Evolutionary conservation across 2,797 vertebrate genomes (phyloP), one percentile per base, ranked within the genome.

Genomic region (Phalloptychus januarius): DNA sequence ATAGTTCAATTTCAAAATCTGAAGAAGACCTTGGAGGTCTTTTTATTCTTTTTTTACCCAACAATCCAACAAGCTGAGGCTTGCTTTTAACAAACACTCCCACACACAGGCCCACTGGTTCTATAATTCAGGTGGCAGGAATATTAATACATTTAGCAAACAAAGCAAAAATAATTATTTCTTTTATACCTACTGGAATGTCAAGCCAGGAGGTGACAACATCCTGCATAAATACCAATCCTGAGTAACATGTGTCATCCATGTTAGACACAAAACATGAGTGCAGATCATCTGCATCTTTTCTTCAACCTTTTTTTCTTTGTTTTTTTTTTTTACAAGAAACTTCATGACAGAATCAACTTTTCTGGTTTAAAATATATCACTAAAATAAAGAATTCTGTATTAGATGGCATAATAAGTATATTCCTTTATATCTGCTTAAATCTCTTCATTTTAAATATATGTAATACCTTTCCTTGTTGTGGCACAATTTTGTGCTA

Each of bases 31-130:
- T 79, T 28, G 44, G 38, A 81, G 61, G 12, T 44, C 75, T 78
- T 71, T 45, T 46, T 83, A 36, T 48, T 69, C 83, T 58, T 71
- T 58, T 80, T 86, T 87, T n/a, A 78, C 80, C 85, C 84, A 89
- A 85, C 80, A 89, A 80, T 83, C 84, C 71, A 87, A 86, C 79
- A 69, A 79, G 77, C 74, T 42, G 33, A 81, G 65, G 31, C 79
- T 71, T 11, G 63, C 72, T 81, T 91, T 86, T 78, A 87, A 86
- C 76, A 85, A 84, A 82, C 15, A 79, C 78, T 84, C 80, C 81
- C 72, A 90, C 88, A 83, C 83, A 80, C 67, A 81, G 71, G 38
- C 58, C 40, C 83, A 83, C 73, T 48, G 44, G 79, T 54, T 74
- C 77, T 78, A 75, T 82, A 79, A 33, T 81, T 82, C 73, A 85